Conservation (phyloP, 2,113 vertebrate species). For the Amphilophus citrinellus region DNA sequence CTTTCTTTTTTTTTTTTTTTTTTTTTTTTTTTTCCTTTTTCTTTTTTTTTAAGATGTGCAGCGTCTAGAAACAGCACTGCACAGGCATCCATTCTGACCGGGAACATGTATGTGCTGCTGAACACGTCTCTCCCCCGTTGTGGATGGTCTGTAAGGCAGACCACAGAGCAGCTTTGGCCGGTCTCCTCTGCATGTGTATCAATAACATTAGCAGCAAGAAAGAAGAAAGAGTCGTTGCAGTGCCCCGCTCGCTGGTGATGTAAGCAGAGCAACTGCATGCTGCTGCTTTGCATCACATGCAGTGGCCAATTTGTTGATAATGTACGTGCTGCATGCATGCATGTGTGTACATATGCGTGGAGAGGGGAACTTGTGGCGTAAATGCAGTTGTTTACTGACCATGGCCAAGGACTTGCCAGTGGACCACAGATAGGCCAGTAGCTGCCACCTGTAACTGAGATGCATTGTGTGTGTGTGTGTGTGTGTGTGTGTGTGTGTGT, state of each 20-base stretch:
- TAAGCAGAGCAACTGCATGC: conserved; percentile 77
- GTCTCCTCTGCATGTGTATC: conserved; percentile 77
- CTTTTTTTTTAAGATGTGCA: conserved; percentile 46
- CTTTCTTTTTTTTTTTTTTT: conserved; percentile 42
- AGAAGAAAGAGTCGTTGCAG: conserved; percentile 76
- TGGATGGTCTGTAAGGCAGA: conserved; percentile 36
- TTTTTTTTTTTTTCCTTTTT: neutral
- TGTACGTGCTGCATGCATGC: conserved; percentile 42
- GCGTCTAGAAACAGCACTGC: conserved; percentile 36
- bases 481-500: neutral
- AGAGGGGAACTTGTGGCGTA: neutral
- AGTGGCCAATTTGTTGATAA: conserved; percentile 64
- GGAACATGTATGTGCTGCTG: conserved; percentile 62
- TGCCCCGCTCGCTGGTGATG: conserved; percentile 71
- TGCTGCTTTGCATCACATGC: conserved; percentile 76
- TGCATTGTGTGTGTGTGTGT: conserved; percentile 15
- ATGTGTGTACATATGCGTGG: neutral
- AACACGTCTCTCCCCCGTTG: conserved; percentile 57
- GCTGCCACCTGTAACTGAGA: conserved; percentile 80
- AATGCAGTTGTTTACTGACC: conserved; percentile 65
- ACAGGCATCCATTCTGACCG: conserved; percentile 59
- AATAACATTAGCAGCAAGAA: conserved; percentile 76
- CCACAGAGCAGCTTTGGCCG: conserved; percentile 55
- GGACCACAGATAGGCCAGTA: conserved; percentile 66
- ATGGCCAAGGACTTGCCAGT: conserved; percentile 53